Conservation (phyloP, 2,113 vertebrate genomes). For the Oncorhynchus mykiss region DNA sequence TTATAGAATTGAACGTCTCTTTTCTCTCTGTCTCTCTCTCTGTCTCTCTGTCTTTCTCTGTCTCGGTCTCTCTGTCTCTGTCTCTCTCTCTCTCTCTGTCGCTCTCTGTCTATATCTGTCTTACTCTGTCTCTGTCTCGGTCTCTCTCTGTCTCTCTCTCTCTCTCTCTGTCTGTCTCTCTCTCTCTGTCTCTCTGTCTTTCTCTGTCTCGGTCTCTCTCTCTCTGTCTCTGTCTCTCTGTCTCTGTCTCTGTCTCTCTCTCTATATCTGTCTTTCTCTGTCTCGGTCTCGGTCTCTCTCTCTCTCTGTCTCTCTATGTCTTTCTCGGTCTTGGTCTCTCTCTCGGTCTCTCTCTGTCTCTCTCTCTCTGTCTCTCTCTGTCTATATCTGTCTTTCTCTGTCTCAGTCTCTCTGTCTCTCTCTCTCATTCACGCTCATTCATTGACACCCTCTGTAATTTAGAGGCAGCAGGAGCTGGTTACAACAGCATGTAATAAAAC, state of each 20-base stretch:
- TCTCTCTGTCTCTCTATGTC: slow-evolving; percentile 1
- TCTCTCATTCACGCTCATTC: background rate
- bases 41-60: background rate
- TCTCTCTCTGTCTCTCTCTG: background rate
- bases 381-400: too few species aligned
- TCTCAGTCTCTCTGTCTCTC: background rate
- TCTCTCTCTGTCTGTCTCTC: background rate
- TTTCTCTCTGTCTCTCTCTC: background rate
- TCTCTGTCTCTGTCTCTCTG: background rate
- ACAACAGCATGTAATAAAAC: too few species aligned
- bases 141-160: background rate
- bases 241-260: background rate
- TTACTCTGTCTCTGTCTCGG: background rate
- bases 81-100: slow-evolving; percentile 1
- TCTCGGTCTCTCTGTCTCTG: background rate
- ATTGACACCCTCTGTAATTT: too few species aligned
- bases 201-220: background rate
- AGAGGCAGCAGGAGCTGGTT: too few species aligned
- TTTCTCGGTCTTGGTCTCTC: background rate
- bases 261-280: background rate
- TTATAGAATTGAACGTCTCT: too few species aligned
- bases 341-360: slow-evolving; percentile 3
- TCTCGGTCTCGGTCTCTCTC: background rate
- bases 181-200: background rate
- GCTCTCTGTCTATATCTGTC: background rate